phyloP scores from a whole-genome alignment of 1,140 invertebrate species.

The Papilio helenus region DNA sequence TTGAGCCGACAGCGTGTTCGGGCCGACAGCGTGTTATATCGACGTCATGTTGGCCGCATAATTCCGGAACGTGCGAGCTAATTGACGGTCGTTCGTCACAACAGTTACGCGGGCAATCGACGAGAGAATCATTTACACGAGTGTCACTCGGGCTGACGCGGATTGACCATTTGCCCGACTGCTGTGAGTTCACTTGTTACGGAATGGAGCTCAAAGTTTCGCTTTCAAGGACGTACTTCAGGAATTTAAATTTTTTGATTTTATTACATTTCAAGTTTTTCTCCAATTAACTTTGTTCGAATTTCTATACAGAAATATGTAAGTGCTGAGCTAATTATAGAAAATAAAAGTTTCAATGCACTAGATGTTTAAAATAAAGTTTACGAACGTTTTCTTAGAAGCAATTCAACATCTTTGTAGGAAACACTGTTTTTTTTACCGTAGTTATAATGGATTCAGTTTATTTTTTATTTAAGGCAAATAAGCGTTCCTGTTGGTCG shows the following conservation, averaged over 20 bases:
- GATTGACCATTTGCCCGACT: constrained; percentile 29
- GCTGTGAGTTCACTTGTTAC: not conserved
- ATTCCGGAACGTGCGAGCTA: constrained; percentile 37
- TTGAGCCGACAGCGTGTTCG: constrained; percentile 35
- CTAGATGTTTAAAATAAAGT: not conserved
- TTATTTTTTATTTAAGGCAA: constrained; percentile 14
- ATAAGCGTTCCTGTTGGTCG: not conserved
- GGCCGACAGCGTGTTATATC: constrained; percentile 39
- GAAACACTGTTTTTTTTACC: not conserved
- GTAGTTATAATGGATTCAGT: not conserved
- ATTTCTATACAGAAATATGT: too few relatives aligned
- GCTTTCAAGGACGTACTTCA: not conserved
- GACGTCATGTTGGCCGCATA: constrained; percentile 36
- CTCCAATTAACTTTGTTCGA: too few relatives aligned
- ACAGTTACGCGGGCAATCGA: constrained; percentile 27
- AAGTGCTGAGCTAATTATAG: not conserved
- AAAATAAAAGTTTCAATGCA: not conserved
- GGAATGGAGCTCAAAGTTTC: not conserved
- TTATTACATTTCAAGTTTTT: too few relatives aligned
- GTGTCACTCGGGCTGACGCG: constrained; percentile 11
- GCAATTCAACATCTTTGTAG: not conserved
- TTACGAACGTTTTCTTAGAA: not conserved
- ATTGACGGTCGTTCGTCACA: constrained; percentile 36
- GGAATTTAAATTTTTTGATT: too few relatives aligned
- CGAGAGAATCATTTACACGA: constrained; percentile 34